A percentile compares a stretch with the other conserved stretches of the same genome.
phyloP scores from a whole-genome alignment of 2,797 vertebrate species.

The Pogoniulus pusillus region DNA sequence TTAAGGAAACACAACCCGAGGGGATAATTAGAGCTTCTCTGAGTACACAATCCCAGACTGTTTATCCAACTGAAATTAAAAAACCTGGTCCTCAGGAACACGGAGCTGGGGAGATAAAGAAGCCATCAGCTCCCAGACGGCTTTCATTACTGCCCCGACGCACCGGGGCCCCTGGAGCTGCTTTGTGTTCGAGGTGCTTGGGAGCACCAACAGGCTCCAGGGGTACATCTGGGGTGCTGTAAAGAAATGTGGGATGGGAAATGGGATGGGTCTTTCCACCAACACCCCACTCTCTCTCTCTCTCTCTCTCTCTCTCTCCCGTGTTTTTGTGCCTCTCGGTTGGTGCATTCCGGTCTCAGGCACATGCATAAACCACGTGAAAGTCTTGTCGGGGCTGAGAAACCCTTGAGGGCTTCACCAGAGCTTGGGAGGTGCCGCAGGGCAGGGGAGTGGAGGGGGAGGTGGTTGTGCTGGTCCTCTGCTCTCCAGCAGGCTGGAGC shows the following conservation, averaged over 20 bases:
- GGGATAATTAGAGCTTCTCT: slow-evolving; percentile 82
- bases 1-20: slow-evolving; percentile 79
- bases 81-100: slow-evolving; percentile 74
- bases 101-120: slow-evolving; percentile 76
- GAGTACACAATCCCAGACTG: slow-evolving; percentile 78
- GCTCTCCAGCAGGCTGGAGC: accelerated
- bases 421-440: neutral
- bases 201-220: neutral
- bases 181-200: neutral
- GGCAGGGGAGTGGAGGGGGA: neutral
- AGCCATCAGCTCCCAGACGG: slow-evolving; percentile 58
- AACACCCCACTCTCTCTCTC: neutral
- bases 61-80: slow-evolving; percentile 84
- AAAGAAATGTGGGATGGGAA: neutral
- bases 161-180: neutral
- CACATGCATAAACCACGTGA: accelerated
- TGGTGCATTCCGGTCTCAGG: accelerated
- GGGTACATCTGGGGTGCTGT: neutral
- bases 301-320: accelerated
- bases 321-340: accelerated
- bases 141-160: slow-evolving; percentile 69
- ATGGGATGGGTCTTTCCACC: neutral
- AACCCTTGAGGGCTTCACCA: accelerated
- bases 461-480: accelerated
- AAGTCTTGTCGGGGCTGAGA: neutral